Base-by-base conservation (phyloP, 1,140 invertebrate species). In the Ceratitis capitata region DNA sequence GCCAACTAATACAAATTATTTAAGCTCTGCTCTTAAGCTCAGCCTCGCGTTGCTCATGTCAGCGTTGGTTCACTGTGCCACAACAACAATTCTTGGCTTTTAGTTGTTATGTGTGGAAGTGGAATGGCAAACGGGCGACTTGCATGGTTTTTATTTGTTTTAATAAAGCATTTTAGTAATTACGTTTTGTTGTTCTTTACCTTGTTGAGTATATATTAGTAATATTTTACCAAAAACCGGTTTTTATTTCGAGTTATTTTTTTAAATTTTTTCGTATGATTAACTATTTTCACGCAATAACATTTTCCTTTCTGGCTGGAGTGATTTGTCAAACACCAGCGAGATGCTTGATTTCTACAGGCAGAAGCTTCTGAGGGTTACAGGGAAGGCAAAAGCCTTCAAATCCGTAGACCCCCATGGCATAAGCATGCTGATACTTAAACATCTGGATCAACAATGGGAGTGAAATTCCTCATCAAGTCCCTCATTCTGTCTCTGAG, bases 71-170 rank as follows among this genome's bases (percentile, higher is more conserved):
- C 61, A 69, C 32, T 69, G 61, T 69, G 61, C 35, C 61, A 69
- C 29, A 39, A 69, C 61, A 69, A 69, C 61, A 19, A 16, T 5
- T 53, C 29, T 61, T 61, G 29, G 35, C 19, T 61, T 69, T 69
- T 29, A 35, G 32, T 69, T 69, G 39, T 35, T 35, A n/a, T 56
- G n/a, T 56, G n/a, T 56, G 23, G 10, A 69, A 69, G 29, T 69
- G 61, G 61, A 35, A 69, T 69, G n/a, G 61, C 61, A 69, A n/a
- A n/a, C n/a, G n/a, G 32, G 61, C n/a, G 61, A 69, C 32, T 69
- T 69, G 61, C 32, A 69, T 32, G 29, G 61, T 69, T 69, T 39
- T 69, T 7, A 69, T 69, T 69, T 7, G 39, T 69, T 39, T 39
- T 32, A 39, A 39, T 9, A 16, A 4, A 35, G 32, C n/a, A n/a